Evolutionary conservation across 1,140 invertebrate genomes (phyloP).

Genomic region (Pinna nobilis): DNA sequence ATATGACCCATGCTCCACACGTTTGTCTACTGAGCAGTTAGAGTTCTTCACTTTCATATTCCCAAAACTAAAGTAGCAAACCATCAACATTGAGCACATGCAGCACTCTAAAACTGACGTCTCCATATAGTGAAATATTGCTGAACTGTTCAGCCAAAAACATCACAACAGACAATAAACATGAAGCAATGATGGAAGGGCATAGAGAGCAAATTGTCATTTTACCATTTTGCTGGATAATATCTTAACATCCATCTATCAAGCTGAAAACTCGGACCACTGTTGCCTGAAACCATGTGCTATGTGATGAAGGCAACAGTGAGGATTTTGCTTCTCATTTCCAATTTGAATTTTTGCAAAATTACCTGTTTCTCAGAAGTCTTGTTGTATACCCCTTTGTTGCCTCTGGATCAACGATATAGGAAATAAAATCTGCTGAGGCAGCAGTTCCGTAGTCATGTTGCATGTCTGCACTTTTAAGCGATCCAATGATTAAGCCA

Average conservation of each 20-base stretch:
- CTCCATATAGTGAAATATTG: too few species aligned
- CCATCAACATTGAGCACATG: too few species aligned
- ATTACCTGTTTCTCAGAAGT: constrained; percentile 22
- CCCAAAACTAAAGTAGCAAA: too few species aligned
- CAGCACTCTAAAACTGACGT: too few species aligned
- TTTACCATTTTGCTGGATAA: not conserved
- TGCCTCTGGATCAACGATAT: constrained; percentile 21
- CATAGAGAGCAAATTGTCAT: too few species aligned
- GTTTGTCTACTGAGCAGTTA: too few species aligned
- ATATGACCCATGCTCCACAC: too few species aligned
- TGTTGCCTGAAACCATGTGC: not conserved
- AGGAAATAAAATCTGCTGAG: constrained; percentile 16
- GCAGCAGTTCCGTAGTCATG: constrained; percentile 29
- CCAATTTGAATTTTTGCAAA: not conserved
- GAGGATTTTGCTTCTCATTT: too few species aligned
- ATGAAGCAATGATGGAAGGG: too few species aligned
- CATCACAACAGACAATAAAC: too few species aligned
- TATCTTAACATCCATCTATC: not conserved
- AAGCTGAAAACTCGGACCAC: not conserved
- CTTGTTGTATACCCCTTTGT: constrained; percentile 12
- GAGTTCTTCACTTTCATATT: too few species aligned
- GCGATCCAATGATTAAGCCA: constrained; percentile 6
- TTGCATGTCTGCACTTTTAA: constrained; percentile 10
- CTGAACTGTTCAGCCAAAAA: too few species aligned
- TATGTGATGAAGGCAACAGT: not conserved